phyloP scores from a whole-genome alignment of 2,797 vertebrate species.

The Clarias platycephalus region DNA sequence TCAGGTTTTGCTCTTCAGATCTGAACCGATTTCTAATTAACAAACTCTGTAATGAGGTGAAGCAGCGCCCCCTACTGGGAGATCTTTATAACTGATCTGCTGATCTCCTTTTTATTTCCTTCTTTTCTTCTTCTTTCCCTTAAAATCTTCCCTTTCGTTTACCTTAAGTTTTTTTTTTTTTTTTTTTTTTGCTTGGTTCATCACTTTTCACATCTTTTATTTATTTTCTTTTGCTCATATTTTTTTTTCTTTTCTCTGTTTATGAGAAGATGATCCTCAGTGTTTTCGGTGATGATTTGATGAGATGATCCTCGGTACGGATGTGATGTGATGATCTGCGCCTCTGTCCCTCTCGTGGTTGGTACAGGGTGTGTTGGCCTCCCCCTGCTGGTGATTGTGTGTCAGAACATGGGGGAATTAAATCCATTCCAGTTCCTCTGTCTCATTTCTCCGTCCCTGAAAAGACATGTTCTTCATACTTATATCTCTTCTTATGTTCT shows the following conservation, averaged over 20 bases:
- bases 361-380: neutral
- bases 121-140: neutral
- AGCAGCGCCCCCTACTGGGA: neutral
- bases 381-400: slow-evolving; percentile 10
- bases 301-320: too few species aligned
- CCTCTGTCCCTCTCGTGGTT: neutral
- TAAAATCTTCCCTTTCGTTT: neutral
- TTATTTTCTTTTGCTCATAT: neutral
- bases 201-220: neutral
- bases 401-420: neutral
- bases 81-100: neutral
- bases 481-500: neutral
- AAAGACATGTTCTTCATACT: neutral
- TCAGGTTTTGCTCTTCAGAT: neutral
- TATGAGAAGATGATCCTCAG: too few species aligned
- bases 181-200: neutral
- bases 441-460: neutral
- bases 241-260: neutral
- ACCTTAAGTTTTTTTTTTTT: neutral
- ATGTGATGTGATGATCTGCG: too few species aligned
- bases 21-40: neutral
- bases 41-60: neutral
- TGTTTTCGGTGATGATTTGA: too few species aligned
- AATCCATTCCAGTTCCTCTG: neutral
- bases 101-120: too few species aligned